Percentiles rank a stretch among this genome's conserved stretches.
These are phyloP conservation scores for Petrocephalus microphthalmus DNA, from an alignment of 2,113 vertebrate genomes.

Conservation along the genomic window DNA sequence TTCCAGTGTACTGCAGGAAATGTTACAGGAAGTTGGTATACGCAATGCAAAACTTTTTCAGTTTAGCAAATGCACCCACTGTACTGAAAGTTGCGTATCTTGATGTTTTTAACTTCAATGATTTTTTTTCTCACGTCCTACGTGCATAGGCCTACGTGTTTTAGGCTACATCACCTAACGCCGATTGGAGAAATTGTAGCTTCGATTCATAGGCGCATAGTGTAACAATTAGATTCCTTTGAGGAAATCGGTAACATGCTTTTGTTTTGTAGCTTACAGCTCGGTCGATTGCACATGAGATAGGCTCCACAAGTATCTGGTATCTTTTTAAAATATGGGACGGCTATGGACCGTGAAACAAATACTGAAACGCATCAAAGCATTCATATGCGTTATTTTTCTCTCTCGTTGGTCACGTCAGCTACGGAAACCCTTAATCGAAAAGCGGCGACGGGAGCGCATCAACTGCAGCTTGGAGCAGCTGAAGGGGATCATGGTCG, in stretches of 20 bases:
- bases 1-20: neutral
- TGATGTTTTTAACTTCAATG: neutral
- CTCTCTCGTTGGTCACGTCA: slow-evolving; percentile 10
- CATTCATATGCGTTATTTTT: neutral
- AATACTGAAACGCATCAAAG: neutral
- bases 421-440: slow-evolving; percentile 49
- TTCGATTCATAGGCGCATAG: neutral
- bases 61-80: neutral
- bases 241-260: neutral
- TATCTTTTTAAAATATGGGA: neutral
- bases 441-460: slow-evolving; percentile 47
- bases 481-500: slow-evolving; percentile 51
- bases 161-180: neutral
- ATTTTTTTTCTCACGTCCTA: neutral
- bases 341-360: neutral
- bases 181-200: neutral
- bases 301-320: neutral
- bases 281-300: neutral
- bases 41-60: neutral
- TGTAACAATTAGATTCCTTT: neutral
- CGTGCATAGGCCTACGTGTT: neutral
- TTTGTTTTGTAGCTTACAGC: neutral
- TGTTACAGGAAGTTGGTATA: neutral
- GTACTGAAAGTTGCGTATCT: neutral
- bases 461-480: slow-evolving; percentile 52